phyloP scores from a whole-genome alignment of 2,888 invertebrate genomes.

The Anaspis maculata region DNA sequence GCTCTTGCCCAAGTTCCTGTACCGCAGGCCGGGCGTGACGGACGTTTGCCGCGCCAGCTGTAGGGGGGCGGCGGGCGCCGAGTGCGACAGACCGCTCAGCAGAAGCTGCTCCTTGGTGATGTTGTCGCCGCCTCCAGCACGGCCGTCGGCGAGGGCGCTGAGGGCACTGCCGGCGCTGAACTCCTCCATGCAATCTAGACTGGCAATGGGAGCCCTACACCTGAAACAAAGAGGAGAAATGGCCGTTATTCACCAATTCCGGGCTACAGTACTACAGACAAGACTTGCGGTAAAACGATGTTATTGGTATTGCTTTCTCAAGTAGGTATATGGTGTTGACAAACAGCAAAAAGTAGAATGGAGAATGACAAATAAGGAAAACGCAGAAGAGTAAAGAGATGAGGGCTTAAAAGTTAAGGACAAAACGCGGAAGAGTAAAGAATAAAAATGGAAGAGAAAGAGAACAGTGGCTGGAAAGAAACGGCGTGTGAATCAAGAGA shows the following conservation, averaged over 20 bases:
- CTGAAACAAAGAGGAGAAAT: constrained; percentile 43
- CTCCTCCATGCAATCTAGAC: constrained; percentile 91
- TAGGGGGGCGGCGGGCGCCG: constrained; percentile 33
- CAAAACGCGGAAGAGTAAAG: too few relatives aligned
- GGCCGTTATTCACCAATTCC: too few relatives aligned
- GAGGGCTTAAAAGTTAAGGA: too few relatives aligned
- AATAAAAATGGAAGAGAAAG: too few relatives aligned
- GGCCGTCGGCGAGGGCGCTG: constrained; percentile 41
- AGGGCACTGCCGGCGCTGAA: constrained; percentile 60
- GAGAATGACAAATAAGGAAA: too few relatives aligned
- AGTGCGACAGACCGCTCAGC: constrained; percentile 38
- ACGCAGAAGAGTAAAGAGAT: too few relatives aligned
- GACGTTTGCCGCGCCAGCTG: constrained; percentile 58
- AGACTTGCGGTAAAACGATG: too few relatives aligned
- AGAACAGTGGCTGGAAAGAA: too few relatives aligned
- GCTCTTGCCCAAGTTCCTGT: constrained; percentile 92
- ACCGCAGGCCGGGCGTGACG: constrained; percentile 74
- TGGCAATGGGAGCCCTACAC: constrained; percentile 88
- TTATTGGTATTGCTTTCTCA: too few relatives aligned
- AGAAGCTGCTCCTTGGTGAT: constrained; percentile 51
- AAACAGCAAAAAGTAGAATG: too few relatives aligned
- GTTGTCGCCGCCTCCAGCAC: constrained; percentile 42
- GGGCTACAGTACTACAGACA: not conserved
- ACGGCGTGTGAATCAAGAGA: too few relatives aligned
- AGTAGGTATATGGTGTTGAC: too few relatives aligned